Conservation (phyloP, 2,888 invertebrate genomes). For the Sisyra nigra region DNA sequence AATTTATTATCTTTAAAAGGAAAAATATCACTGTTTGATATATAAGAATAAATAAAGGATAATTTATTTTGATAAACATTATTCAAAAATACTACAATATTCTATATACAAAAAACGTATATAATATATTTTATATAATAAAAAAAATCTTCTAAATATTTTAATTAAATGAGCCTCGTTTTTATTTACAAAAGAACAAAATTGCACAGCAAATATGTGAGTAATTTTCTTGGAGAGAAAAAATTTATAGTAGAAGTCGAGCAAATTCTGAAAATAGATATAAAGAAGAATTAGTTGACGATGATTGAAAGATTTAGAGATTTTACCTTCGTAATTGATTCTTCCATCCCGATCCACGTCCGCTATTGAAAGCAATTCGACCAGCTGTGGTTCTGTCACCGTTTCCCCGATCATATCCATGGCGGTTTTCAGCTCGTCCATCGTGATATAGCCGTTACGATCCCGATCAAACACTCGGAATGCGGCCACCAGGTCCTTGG, state of each 20-base stretch:
- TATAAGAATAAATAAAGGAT: not conserved
- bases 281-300: not conserved
- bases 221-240: not conserved
- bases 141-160: not conserved
- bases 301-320: not conserved
- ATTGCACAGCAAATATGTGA: not conserved
- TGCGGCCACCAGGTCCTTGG: slow-evolving; percentile 70
- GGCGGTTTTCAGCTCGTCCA: slow-evolving; percentile 60
- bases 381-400: slow-evolving; percentile 57
- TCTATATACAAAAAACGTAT: not conserved
- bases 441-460: slow-evolving; percentile 76
- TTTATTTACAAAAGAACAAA: slow-evolving; percentile 2
- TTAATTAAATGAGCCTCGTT: slow-evolving; percentile 1
- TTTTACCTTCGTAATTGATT: slow-evolving; percentile 65
- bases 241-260: slow-evolving; percentile 2
- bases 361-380: slow-evolving; percentile 55
- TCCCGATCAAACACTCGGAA: slow-evolving; percentile 84
- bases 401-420: slow-evolving; percentile 71
- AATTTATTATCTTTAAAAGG: not conserved
- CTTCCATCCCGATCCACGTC: slow-evolving; percentile 66
- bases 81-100: not conserved
- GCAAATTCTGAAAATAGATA: slow-evolving; percentile 6
- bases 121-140: not conserved
- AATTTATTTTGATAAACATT: slow-evolving; percentile 3
- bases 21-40: not conserved